A percentile compares a stretch with the other conserved stretches of the same genome.
These are phyloP conservation scores for Nomada lathburiana DNA, from an alignment of 2,888 invertebrate species.

Conservation along the genomic window DNA sequence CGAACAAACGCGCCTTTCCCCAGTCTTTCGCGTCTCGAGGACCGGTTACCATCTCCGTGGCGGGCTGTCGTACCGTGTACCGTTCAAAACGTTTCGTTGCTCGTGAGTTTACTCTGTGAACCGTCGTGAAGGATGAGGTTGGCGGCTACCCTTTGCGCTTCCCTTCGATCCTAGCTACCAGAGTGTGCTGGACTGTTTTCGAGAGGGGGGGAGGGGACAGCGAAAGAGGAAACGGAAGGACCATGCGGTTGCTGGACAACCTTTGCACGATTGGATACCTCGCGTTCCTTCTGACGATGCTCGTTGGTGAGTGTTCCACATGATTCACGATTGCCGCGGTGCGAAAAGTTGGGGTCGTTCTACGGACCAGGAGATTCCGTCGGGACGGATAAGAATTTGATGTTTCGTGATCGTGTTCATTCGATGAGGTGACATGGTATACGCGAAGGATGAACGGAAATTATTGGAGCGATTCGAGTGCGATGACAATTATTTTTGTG, in stretches of 20 bases:
- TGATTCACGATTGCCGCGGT: neutral
- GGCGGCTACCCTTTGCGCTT: neutral
- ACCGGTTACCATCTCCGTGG: conserved; percentile 73
- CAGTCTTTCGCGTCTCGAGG: conserved; percentile 82
- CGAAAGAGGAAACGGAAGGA: conserved; percentile 38
- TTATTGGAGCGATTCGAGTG: no score
- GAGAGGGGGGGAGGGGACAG: conserved; percentile 26
- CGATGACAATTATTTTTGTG: no score
- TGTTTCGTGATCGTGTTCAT: no score
- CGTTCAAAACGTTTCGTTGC: neutral
- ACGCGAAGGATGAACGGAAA: no score
- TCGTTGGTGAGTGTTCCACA: conserved; percentile 73
- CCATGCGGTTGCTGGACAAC: conserved; percentile 74
- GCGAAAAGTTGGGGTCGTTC: no score
- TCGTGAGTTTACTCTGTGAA: neutral
- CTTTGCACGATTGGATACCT: conserved; percentile 75
- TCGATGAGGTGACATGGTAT: no score
- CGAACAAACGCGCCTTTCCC: conserved; percentile 71
- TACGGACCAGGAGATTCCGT: no score
- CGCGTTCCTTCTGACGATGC: conserved; percentile 71
- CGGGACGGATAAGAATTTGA: no score
- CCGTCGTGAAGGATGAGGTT: conserved; percentile 55
- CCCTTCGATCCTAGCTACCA: conserved; percentile 29
- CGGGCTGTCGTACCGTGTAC: conserved; percentile 3
- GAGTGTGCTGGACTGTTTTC: neutral